These are phyloP conservation scores for Elmis aenea DNA, from an alignment of 2,888 invertebrate genomes.

Conservation along the genomic window DNA sequence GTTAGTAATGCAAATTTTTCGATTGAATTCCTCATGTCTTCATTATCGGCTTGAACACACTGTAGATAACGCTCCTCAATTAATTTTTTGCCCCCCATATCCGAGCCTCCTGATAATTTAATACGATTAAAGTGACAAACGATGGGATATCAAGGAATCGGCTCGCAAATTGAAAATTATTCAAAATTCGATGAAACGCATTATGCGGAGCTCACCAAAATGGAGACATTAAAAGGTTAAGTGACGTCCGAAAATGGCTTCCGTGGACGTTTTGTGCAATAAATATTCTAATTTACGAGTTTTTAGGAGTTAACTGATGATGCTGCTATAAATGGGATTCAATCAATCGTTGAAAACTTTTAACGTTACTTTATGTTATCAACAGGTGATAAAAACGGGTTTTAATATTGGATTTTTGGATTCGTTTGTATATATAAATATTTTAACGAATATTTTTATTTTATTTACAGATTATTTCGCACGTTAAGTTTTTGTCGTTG, in stretches of 20 bases:
- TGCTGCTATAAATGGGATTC: conserved; percentile 12
- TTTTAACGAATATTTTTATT: no score
- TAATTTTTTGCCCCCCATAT: conserved; percentile 7
- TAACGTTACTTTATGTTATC: conserved; percentile 15
- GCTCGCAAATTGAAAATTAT: conserved; percentile 4
- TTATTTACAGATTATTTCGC: no score
- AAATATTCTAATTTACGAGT: conserved; percentile 23
- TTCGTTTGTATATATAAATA: no score
- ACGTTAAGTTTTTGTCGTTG: no score
- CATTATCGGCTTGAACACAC: no score
- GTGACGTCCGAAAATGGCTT: conserved; percentile 9
- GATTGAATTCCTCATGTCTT: no score
- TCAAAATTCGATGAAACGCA: conserved; percentile 7
- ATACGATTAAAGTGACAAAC: conserved; percentile 6
- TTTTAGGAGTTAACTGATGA: conserved; percentile 15
- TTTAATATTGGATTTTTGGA: conserved; percentile 13
- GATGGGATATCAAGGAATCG: conserved; percentile 4
- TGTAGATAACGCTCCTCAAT: no score
- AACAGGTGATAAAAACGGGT: conserved; percentile 16
- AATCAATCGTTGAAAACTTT: conserved; percentile 15
- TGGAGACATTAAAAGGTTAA: conserved; percentile 12
- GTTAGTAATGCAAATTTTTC: no score
- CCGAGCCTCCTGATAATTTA: conserved; percentile 7
- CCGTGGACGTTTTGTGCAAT: conserved; percentile 20
- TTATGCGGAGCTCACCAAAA: conserved; percentile 6